Percentiles rank a stretch among this genome's conserved stretches.
Conservation (phyloP, 2,888 invertebrate genomes). For the Allophyes oxyacanthae region DNA sequence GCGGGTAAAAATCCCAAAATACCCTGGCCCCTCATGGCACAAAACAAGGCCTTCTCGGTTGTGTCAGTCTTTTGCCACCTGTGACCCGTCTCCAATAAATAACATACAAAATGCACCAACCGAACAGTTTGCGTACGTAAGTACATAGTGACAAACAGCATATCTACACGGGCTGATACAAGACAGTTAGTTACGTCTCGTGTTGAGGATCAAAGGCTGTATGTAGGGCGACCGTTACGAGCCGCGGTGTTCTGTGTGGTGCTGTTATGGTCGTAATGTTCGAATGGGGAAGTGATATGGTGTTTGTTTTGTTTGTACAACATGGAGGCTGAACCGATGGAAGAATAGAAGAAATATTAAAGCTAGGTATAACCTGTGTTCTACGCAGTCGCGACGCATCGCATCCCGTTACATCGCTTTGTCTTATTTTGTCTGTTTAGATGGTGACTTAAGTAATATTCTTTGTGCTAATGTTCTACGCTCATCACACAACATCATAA, state of each 20-base stretch:
- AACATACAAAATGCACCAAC: neutral
- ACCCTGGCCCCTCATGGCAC: too few relatives aligned
- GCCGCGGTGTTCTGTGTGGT: conserved; percentile 50
- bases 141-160: conserved; percentile 34
- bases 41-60: too few relatives aligned
- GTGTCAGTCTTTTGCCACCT: too few relatives aligned
- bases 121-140: neutral
- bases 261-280: conserved; percentile 9
- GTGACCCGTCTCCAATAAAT: too few relatives aligned
- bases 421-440: too few relatives aligned
- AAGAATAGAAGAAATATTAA: neutral
- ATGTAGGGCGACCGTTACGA: conserved; percentile 67
- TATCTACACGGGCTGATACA: conserved; percentile 48
- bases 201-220: conserved; percentile 56
- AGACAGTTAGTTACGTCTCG: conserved; percentile 55
- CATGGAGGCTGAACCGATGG: neutral
- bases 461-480: too few relatives aligned
- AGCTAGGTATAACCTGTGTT: neutral
- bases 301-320: conserved; percentile 28
- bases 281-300: conserved; percentile 5
- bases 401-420: too few relatives aligned
- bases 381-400: too few relatives aligned
- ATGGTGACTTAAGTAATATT: too few relatives aligned
- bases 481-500: too few relatives aligned
- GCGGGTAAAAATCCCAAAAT: too few relatives aligned